A percentile compares a stretch with the other conserved stretches of the same genome.
These are phyloP conservation scores for Lithosia quadra DNA, from an alignment of 2,888 invertebrate species.

Conservation along the genomic window DNA sequence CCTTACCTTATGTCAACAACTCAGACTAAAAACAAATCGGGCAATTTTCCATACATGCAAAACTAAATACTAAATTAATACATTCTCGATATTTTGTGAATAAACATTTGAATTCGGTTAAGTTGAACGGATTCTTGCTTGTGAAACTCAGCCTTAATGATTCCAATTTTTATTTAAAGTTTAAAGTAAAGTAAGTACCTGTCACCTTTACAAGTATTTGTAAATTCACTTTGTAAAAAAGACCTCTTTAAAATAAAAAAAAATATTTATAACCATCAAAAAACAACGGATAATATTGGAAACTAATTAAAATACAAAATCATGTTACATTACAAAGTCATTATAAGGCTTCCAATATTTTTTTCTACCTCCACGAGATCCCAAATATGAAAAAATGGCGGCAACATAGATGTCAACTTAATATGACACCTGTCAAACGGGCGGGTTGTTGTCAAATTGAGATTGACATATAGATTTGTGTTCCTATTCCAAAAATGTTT, in stretches of 20 bases:
- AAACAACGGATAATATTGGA: background rate
- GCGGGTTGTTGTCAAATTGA: conserved; percentile 72
- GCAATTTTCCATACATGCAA: too few relatives aligned
- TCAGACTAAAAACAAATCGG: too few relatives aligned
- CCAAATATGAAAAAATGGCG: conserved; percentile 54
- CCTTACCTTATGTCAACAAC: too few relatives aligned
- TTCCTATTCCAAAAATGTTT: conserved; percentile 65
- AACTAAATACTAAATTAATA: too few relatives aligned
- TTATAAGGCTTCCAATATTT: background rate
- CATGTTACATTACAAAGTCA: conserved; percentile 1
- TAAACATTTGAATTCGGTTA: background rate
- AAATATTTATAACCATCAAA: too few relatives aligned
- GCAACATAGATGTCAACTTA: conserved; percentile 75
- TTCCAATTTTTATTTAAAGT: too few relatives aligned
- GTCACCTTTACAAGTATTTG: too few relatives aligned
- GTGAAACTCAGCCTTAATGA: too few relatives aligned
- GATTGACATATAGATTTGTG: conserved; percentile 60
- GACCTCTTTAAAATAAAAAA: too few relatives aligned
- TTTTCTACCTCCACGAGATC: background rate
- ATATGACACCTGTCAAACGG: conserved; percentile 83
- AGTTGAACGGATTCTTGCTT: background rate
- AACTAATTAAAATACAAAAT: background rate
- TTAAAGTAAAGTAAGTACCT: too few relatives aligned
- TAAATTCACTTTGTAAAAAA: too few relatives aligned
- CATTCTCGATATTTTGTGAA: too few relatives aligned